Conservation (phyloP, 2,113 vertebrate genomes). For the Anhinga anhinga region DNA sequence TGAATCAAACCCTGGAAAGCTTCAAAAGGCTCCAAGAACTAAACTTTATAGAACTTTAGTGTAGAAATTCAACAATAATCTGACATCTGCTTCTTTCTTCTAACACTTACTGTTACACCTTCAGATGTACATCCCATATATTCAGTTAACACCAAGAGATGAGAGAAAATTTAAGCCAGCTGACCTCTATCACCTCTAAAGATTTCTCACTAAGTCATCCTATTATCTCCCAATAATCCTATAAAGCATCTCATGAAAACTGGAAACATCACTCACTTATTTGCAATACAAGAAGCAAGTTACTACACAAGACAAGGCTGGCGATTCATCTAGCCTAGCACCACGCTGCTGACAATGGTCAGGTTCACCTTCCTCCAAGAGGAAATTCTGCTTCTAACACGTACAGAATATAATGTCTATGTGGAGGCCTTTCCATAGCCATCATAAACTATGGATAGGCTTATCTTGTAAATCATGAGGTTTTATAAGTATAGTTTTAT, state of each 20-base stretch:
- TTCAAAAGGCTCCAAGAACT: constrained; percentile 31
- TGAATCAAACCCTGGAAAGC: constrained; percentile 18
- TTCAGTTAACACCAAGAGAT: constrained; percentile 11
- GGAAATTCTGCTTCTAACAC: background rate
- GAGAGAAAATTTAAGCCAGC: constrained; percentile 25
- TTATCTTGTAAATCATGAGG: background rate
- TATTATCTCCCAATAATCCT: constrained; percentile 39
- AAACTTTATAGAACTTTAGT: background rate
- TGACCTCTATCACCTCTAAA: background rate
- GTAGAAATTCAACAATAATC: constrained; percentile 36
- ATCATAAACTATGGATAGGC: background rate
- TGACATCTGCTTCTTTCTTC: constrained; percentile 18
- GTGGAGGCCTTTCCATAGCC: background rate
- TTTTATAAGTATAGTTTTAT: background rate
- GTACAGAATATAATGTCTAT: background rate
- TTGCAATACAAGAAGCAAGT: constrained; percentile 25
- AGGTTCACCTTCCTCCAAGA: background rate
- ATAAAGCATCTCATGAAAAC: background rate
- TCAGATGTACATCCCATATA: background rate
- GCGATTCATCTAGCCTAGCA: background rate
- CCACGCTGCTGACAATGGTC: background rate
- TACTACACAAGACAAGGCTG: background rate
- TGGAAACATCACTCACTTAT: background rate
- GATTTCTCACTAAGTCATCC: constrained; percentile 12
- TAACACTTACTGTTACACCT: background rate